Percentiles rank a stretch among this genome's conserved stretches.
Evolutionary conservation across 37 sponge, comb jelly and placozoan genomes (phyloP).

Genomic region (Ephydatia muelleri): DNA sequence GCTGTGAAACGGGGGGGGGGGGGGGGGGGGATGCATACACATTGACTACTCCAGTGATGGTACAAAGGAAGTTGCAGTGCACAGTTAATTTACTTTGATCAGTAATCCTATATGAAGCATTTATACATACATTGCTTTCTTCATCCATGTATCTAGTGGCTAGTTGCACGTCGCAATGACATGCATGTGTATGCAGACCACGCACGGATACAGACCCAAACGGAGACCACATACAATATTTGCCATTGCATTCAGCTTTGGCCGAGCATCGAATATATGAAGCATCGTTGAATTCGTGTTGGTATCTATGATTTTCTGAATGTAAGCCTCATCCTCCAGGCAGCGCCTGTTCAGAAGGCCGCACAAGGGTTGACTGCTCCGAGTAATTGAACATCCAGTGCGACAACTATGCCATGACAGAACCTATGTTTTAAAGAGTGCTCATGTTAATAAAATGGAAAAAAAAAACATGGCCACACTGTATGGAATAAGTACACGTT

Average conservation of each 20-base stretch:
- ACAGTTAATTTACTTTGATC: no score
- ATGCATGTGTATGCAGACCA: background rate
- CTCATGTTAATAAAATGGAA: no score
- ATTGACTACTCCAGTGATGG: no score
- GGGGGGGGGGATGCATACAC: no score
- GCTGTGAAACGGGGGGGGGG: no score
- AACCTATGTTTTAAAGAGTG: no score
- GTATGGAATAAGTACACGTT: no score
- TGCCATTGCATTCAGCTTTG: conserved; percentile 85
- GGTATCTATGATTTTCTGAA: conserved; percentile 55
- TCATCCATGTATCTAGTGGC: no score
- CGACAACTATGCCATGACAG: conserved; percentile 85
- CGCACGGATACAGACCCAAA: no score
- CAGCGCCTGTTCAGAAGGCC: conserved; percentile 48
- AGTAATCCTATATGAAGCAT: no score
- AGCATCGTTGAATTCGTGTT: conserved; percentile 75
- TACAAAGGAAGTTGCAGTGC: no score
- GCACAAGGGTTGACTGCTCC: conserved; percentile 94
- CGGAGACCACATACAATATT: conserved; percentile 76
- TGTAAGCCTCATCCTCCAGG: conserved; percentile 83
- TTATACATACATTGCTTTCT: background rate
- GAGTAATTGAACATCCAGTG: conserved; percentile 81
- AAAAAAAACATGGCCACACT: no score
- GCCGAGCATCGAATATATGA: conserved; percentile 85
- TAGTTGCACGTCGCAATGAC: background rate